Conservation (phyloP, 2,113 vertebrate species). For the Pao palembangensis region DNA sequence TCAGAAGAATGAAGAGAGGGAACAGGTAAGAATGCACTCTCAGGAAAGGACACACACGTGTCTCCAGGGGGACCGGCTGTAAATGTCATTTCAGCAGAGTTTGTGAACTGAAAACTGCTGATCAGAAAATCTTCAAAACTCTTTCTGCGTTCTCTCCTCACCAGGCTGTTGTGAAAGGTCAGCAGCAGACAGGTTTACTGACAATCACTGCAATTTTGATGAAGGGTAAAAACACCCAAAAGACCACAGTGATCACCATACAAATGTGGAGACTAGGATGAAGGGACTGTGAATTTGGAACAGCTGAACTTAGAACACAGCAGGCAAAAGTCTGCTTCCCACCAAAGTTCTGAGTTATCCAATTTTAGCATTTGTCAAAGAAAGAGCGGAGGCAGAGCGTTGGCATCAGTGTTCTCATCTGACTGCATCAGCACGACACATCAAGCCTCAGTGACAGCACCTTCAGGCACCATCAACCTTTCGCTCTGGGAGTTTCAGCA, state of each 20-base stretch:
- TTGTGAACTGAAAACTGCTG: slow-evolving; percentile 30
- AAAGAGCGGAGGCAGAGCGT: slow-evolving; percentile 25
- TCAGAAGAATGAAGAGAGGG: not conserved
- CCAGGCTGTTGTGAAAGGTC: slow-evolving; percentile 28
- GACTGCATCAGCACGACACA: slow-evolving; percentile 52
- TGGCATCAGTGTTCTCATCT: slow-evolving; percentile 49
- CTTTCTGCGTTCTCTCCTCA: slow-evolving; percentile 1
- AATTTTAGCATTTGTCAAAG: slow-evolving; percentile 44
- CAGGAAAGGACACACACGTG: slow-evolving; percentile 18
- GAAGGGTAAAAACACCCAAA: not conserved
- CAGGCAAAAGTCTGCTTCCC: not conserved
- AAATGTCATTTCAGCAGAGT: slow-evolving; percentile 45
- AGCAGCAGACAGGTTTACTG: slow-evolving; percentile 23
- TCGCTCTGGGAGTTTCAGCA: slow-evolving; percentile 37
- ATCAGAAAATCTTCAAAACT: slow-evolving; percentile 25
- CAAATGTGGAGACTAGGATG: not conserved
- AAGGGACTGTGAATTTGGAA: no score
- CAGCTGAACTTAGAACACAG: not conserved
- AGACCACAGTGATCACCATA: not conserved
- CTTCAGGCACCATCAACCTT: slow-evolving; percentile 38
- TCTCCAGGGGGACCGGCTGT: slow-evolving; percentile 15
- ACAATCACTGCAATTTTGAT: not conserved
- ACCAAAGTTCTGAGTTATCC: slow-evolving; percentile 23
- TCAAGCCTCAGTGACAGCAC: slow-evolving; percentile 52
- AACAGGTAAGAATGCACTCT: not conserved